Evolutionary conservation across 2,113 vertebrate species (phyloP).

Genomic region (Phalacrocorax carbo): DNA sequence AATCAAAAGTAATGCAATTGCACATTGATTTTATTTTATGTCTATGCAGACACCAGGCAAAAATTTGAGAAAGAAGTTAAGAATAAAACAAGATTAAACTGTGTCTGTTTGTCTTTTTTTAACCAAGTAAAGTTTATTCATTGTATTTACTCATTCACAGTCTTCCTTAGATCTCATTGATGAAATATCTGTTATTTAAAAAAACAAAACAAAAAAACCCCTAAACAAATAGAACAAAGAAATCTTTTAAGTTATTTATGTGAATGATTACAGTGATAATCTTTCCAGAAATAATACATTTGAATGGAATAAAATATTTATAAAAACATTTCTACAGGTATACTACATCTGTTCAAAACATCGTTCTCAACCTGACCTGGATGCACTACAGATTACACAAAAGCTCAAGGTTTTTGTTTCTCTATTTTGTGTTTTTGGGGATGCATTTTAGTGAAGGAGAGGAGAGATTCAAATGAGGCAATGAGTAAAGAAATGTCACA

Average conservation of each 20-base stretch:
- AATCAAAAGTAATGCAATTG: conserved; percentile 36
- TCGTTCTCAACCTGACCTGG: background rate
- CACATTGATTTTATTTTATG: conserved; percentile 8
- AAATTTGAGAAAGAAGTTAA: background rate
- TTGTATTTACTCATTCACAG: background rate
- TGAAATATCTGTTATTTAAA: background rate
- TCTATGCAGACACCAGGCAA: background rate
- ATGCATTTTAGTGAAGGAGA: background rate
- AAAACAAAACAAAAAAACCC: background rate
- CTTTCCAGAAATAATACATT: background rate
- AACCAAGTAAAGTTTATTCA: background rate
- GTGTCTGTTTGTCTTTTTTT: background rate
- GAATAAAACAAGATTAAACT: background rate
- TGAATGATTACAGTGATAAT: background rate
- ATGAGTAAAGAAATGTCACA: background rate
- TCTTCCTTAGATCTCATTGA: background rate
- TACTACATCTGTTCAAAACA: background rate
- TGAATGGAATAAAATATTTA: background rate
- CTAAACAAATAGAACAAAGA: background rate
- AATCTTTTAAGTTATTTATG: background rate
- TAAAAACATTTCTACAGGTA: background rate
- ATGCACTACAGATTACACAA: background rate
- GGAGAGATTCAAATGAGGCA: background rate
- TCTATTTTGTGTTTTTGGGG: background rate
- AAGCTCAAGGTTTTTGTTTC: background rate